Evolutionary conservation across 2,113 vertebrate species (phyloP).

Genomic region (Oryctolagus cuniculus): DNA sequence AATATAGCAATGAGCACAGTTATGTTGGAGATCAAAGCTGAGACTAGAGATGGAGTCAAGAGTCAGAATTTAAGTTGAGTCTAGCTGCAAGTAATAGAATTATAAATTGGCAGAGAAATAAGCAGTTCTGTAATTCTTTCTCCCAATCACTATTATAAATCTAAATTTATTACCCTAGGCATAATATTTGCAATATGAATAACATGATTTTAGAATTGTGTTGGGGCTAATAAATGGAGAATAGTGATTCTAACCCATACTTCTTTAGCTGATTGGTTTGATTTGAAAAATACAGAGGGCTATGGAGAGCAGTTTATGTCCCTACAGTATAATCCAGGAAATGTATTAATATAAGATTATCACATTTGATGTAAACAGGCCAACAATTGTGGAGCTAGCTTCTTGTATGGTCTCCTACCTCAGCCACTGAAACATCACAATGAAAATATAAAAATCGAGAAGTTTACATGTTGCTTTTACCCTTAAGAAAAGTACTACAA

Average conservation of each 20-base stretch:
- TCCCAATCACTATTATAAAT: not conserved
- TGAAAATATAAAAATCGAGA: conserved; percentile 32
- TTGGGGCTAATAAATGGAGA: conserved; percentile 28
- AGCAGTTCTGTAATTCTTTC: not conserved
- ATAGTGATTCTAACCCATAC: conserved; percentile 41
- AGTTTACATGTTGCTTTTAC: not conserved
- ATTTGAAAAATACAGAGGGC: conserved; percentile 47
- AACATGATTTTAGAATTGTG: conserved; percentile 57
- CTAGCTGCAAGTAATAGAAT: not conserved
- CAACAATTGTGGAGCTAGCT: not conserved
- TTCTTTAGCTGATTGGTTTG: conserved; percentile 37
- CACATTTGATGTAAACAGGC: conserved; percentile 54
- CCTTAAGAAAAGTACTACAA: conserved; percentile 49
- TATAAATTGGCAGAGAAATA: not conserved
- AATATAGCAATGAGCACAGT: not conserved
- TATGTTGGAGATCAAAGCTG: not conserved
- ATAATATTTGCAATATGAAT: conserved; percentile 30
- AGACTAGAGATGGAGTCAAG: not conserved
- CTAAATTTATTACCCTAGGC: not conserved
- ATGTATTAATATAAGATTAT: conserved; percentile 41
- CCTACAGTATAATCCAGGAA: not conserved
- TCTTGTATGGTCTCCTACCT: not conserved
- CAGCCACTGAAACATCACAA: not conserved
- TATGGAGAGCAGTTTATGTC: conserved; percentile 48
- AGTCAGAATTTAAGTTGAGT: not conserved